Conservation (phyloP, 2,113 vertebrate species). For the Propithecus coquereli region DNA sequence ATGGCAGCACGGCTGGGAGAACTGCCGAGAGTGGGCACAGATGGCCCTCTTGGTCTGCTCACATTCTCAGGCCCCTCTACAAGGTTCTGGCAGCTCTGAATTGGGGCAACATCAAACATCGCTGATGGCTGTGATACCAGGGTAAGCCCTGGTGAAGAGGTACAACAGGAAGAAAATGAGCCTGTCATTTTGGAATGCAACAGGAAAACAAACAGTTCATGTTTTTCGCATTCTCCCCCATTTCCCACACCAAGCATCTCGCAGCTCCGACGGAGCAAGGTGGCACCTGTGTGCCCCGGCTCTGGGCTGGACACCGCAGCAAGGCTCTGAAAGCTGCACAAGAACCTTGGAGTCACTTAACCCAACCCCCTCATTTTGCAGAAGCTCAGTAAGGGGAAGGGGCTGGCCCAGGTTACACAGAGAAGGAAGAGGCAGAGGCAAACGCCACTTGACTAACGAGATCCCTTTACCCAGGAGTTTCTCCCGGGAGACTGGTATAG, state of each 20-base stretch:
- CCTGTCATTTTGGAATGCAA: neutral
- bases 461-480: neutral
- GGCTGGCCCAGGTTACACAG: neutral
- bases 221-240: fast-evolving
- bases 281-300: neutral
- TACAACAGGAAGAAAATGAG: neutral
- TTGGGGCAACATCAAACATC: neutral
- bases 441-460: neutral
- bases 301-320: neutral
- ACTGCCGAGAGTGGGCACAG: fast-evolving
- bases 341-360: neutral
- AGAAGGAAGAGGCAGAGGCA: neutral
- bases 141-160: neutral
- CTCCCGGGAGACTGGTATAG: neutral
- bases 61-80: neutral
- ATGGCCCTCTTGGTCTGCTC: neutral
- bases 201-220: neutral
- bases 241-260: neutral
- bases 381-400: neutral
- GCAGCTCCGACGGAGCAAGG: fast-evolving
- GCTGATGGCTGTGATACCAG: neutral
- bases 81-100: neutral
- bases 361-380: neutral
- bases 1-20: fast-evolving
- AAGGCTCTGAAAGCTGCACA: neutral